Base-by-base conservation (phyloP, 2,888 invertebrate species). In the Ganaspis brasiliensis region DNA sequence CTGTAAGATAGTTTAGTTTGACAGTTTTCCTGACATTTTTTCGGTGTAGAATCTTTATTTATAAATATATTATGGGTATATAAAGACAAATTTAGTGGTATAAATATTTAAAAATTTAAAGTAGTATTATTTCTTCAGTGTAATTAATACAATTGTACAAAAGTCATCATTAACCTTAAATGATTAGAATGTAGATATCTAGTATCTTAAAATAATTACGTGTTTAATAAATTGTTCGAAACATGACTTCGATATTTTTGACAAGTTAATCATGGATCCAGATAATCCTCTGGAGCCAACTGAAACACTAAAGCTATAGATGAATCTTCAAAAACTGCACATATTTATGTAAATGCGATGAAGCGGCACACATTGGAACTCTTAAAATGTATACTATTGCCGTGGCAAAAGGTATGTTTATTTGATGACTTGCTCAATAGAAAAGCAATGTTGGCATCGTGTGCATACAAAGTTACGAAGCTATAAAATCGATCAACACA, bases 161-260 rank as follows among this genome's bases (percentile, higher is more conserved):
- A 45, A 26, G 31, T 52, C 55, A 37, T 72, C 24, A 8, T 12
- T 61, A 56, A 26, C 35, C 2, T 52, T 16, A 35, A 52, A 26
- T 19, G 31, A 45, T 63, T 72, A 78, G 74, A 61, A 71, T 37
- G 79, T 79, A 14, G n/a, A 45, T 14, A n/a, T n/a, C 12, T 45
- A 45, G 45, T 14, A 45, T 45, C n/a, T 45, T 45, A 45, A 14
- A 45, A 45, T 14, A 45, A n/a, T n/a, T n/a, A n/a, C n/a, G n/a
- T n/a, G n/a, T n/a, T 12, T 90, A 90, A 90, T 89, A 88, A 89
- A 89, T 89, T 87, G 87, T 83, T 85, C 85, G 84, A 85, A 86
- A 87, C 88, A 85, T 90, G 89, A 90, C 89, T 90, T 85, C 86
- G 85, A 85, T 82, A 86, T 89, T 89, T 90, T 87, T 89, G 90